Base-by-base conservation (phyloP, 2,797 vertebrate genomes). In the Dicrostonyx torquatus region DNA sequence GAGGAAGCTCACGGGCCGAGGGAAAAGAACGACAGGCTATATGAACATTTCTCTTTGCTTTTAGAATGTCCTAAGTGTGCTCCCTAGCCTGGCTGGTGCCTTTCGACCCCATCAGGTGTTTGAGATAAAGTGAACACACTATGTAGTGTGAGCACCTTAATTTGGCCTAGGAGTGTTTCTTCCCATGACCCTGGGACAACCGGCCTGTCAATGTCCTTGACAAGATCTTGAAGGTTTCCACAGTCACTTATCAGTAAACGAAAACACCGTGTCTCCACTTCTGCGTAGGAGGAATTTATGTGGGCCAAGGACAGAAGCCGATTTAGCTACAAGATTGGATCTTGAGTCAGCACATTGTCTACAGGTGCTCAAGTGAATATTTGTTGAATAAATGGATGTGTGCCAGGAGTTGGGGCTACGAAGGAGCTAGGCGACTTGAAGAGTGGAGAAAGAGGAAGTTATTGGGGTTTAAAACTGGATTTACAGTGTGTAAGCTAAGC, bases 291-390 rank as follows among this genome's bases (percentile, higher is more conserved):
- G 50, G 72, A 80, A 50, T 84, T 43, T 80, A 68, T 80, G 68
- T 94, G 88, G 43, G 82, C 72, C 72, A 29, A 79, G 93, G 58
- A 90, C 86, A 93, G 85, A 79, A 93, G 89, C 43, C 62, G 93
- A 92, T 72, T 96, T 66, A 92, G 50, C 37, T 66, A n/a, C 45
- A 45, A 58, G 76, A 84, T 82, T 91, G 66, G 77, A 58, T 79
- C 72, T 89, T 58, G 60, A 95, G 86, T 31, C 72, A 92, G 77
- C 85, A 87, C 34, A 68, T 58, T 45, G 15, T 87, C 91, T 72
- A 50, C 45, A 89, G 92, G 68, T 86, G 26, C 83, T 91, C 82
- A 87, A 83, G 79, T 43, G 72, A 68, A 89, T 95, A 80, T 68
- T 87, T 87, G 78, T 79, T 87, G 82, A 89, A 43, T 79, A 55